Conservation (phyloP, 2,113 vertebrate genomes). For the Guaruba guarouba region DNA sequence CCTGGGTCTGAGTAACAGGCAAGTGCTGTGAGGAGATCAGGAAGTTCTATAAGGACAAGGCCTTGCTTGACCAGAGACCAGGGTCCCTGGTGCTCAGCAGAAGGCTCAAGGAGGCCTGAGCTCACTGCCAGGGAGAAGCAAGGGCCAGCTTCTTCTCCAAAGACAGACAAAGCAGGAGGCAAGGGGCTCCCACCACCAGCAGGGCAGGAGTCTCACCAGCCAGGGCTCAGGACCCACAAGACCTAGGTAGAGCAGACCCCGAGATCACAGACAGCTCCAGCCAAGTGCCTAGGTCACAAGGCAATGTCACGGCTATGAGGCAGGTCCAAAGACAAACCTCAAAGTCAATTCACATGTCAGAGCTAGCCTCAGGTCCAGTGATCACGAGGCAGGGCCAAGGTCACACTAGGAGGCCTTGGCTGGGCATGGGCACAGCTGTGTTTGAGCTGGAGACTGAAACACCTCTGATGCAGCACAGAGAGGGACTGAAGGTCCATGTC, state of each 20-base stretch:
- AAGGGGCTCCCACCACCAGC: neutral
- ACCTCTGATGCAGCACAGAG: neutral
- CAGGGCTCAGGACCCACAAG: neutral
- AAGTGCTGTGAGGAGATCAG: neutral
- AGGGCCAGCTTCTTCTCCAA: neutral
- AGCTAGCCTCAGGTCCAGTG: neutral
- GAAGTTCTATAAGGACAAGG: neutral
- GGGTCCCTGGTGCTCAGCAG: accelerated
- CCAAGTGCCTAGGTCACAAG: neutral
- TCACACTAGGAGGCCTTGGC: neutral
- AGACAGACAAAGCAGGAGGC: neutral
- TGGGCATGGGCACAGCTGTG: slow-evolving; percentile 1
- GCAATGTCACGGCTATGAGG: neutral
- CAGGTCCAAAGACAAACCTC: neutral
- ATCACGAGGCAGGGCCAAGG: neutral
- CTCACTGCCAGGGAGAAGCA: neutral
- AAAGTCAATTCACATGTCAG: neutral
- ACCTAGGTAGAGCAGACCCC: neutral
- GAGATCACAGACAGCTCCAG: neutral
- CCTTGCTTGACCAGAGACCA: accelerated
- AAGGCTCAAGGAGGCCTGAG: neutral
- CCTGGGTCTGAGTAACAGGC: neutral
- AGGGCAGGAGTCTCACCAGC: neutral
- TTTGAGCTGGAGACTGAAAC: neutral
- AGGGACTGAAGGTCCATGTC: neutral